phyloP scores from a whole-genome alignment of 2,797 vertebrate species.

The Pempheris klunzingeri region DNA sequence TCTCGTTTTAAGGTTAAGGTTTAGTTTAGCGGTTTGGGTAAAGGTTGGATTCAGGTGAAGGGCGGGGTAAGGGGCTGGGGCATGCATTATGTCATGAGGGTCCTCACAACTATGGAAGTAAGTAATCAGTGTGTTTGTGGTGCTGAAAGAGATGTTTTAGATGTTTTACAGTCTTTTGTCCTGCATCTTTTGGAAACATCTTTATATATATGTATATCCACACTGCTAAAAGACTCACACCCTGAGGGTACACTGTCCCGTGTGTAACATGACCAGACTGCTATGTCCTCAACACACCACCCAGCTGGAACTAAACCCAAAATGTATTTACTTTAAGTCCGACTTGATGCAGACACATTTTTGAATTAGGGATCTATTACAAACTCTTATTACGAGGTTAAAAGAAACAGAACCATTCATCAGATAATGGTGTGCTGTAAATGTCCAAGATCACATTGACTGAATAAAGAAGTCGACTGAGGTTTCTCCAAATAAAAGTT shows the following conservation, averaged over 20 bases:
- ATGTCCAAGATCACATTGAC: slow-evolving; percentile 2
- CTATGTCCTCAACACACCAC: slow-evolving; percentile 26
- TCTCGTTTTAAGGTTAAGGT: no score
- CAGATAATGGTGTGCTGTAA: slow-evolving; percentile 10
- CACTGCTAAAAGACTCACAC: slow-evolving; percentile 25
- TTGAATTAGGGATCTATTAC: slow-evolving; percentile 14
- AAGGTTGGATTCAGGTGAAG: no score
- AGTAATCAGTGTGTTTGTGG: slow-evolving; percentile 21
- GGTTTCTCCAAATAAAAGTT: slow-evolving; percentile 9
- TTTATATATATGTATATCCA: slow-evolving; percentile 16
- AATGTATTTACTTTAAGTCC: background rate
- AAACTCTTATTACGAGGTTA: background rate
- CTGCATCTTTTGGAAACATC: slow-evolving; percentile 22
- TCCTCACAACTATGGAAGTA: no score
- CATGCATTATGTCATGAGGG: no score
- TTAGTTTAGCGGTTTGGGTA: no score
- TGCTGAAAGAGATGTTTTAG: slow-evolving; percentile 40
- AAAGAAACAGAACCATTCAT: background rate
- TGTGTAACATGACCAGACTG: slow-evolving; percentile 25
- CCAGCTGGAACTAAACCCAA: slow-evolving; percentile 20
- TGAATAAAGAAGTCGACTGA: background rate
- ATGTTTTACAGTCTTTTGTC: slow-evolving; percentile 24
- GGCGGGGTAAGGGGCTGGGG: no score
- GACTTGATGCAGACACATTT: slow-evolving; percentile 3
- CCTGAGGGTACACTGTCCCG: slow-evolving; percentile 20